phyloP scores from a whole-genome alignment of 2,113 vertebrate species.

The Serinus canaria region DNA sequence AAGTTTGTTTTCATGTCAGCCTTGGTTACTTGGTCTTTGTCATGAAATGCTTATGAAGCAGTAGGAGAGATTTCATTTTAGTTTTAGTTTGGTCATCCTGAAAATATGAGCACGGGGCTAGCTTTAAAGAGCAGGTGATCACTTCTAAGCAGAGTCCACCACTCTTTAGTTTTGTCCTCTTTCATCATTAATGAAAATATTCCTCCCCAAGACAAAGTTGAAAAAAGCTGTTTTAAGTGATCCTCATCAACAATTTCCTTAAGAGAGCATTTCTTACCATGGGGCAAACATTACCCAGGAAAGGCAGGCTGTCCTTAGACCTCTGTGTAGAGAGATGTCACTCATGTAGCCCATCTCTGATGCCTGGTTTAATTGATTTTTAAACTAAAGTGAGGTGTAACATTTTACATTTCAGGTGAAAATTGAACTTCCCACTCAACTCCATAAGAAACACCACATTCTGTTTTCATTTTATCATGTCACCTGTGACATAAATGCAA shows the following conservation, averaged over 20 bases:
- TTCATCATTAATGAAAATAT: constrained; percentile 2
- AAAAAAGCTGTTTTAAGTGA: neutral
- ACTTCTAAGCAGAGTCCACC: neutral
- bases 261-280: neutral
- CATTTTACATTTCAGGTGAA: constrained; percentile 86
- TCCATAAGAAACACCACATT: constrained; percentile 96
- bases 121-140: neutral
- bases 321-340: neutral
- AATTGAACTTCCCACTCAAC: constrained; percentile 94
- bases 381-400: constrained; percentile 50
- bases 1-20: neutral
- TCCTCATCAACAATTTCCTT: neutral
- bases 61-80: neutral
- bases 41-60: neutral
- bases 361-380: neutral
- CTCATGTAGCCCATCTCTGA: constrained; percentile 19
- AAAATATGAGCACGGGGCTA: neutral
- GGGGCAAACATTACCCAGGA: neutral
- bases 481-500: constrained; percentile 97
- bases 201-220: neutral
- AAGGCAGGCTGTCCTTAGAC: neutral
- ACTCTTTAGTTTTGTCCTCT: neutral
- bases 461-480: constrained; percentile 98
- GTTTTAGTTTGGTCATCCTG: neutral
- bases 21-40: neutral